Base-by-base conservation (phyloP, 2,888 invertebrate genomes). In the Mythimna albipuncta region DNA sequence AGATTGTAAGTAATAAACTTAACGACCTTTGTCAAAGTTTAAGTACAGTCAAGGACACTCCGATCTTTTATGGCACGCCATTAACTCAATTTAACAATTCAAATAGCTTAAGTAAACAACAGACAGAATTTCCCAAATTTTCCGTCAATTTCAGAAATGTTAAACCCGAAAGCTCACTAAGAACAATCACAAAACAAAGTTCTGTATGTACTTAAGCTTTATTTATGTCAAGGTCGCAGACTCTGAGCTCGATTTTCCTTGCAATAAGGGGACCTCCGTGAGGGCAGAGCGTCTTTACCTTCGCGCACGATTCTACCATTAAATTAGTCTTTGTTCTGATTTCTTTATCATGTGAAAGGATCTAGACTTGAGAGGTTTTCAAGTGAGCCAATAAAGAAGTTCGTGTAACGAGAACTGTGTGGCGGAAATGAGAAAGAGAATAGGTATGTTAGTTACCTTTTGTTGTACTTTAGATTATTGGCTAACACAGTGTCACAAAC, bases 211-310 rank as follows among this genome's bases (percentile, higher is more conserved):
- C 74, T 78, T 71, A 63, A 65, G 62, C 63, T 72, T 38, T 78
- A 78, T 81, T 65, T 61, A 72, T 76, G 83, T 62, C 85, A 84
- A 83, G 85, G 84, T 66, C 71, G 69, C 50, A 52, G 57, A 54
- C 54, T 35, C 59, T 66, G 47, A 55, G 70, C 50, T 61, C 63
- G 59, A 79, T 75, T 76, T 69, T 81, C 72, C 44, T 71, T 61
- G 58, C 71, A 67, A 72, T 73, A 81, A 70, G 63, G 57, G 63
- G 71, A 69, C 57, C 54, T 35, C 19, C 32, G 72, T 50, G 69
- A 67, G 71, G 70, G 59, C 50, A 44, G 58, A 67, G 70, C 61
- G 55, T 58, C 59, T 69, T 71, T 63, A 83, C 72, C 81, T 76
- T 50, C n/a, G 64, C 59, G 63, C 75, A 78, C 74, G 81, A 69